phyloP scores from a whole-genome alignment of 2,888 invertebrate species.

The Cerastis rubricosa region DNA sequence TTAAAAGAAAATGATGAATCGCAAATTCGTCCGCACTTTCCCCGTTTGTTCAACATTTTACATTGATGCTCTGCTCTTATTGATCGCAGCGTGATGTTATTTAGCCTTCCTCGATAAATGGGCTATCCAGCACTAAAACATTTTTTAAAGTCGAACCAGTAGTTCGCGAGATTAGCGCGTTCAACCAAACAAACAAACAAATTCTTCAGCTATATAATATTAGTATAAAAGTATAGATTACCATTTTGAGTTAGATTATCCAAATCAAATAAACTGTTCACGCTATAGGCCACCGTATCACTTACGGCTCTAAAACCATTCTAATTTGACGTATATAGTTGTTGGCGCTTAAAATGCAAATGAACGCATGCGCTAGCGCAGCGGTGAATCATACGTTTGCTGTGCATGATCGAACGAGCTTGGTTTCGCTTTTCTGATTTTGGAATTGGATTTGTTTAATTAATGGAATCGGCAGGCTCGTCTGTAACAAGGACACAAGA shows the following conservation, averaged over 20 bases:
- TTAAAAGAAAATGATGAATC: not conserved
- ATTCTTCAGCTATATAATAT: too few species aligned
- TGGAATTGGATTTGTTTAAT: not conserved
- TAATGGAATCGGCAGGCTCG: not conserved
- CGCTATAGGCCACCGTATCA: conserved; percentile 7
- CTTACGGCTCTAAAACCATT: conserved; percentile 53
- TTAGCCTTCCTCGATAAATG: too few species aligned
- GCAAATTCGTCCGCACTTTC: too few species aligned
- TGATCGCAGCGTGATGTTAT: too few species aligned
- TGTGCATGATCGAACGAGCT: conserved; percentile 18
- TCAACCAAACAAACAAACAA: too few species aligned
- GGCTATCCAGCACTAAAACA: too few species aligned
- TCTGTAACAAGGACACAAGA: not conserved
- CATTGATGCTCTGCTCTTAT: too few species aligned
- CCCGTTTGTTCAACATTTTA: too few species aligned
- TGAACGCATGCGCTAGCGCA: conserved; percentile 52
- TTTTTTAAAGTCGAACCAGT: too few species aligned
- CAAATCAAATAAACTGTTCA: conserved; percentile 17
- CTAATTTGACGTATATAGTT: conserved; percentile 44
- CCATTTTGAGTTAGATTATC: conserved; percentile 2
- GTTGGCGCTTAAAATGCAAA: conserved; percentile 63
- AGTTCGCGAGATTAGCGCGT: too few species aligned
- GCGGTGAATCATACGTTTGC: conserved; percentile 55
- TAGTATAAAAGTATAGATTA: too few species aligned
- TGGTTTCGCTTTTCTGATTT: conserved; percentile 25